These are phyloP conservation scores for Rhynchomys soricoides DNA, from an alignment of 2,113 vertebrate genomes.

Conservation along the genomic window DNA sequence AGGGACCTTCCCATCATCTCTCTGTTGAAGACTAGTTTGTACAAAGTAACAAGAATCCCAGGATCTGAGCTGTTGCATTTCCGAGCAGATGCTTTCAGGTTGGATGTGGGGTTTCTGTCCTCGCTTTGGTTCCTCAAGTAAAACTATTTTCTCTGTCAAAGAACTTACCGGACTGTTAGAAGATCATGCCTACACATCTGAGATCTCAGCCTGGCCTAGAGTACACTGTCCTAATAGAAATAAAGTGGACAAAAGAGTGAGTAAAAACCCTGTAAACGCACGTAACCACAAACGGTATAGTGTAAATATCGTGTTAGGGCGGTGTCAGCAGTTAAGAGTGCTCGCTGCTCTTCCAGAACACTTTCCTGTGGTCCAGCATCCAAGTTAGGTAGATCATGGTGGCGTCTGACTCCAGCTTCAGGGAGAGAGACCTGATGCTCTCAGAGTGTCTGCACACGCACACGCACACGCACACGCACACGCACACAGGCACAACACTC, in stretches of 20 bases:
- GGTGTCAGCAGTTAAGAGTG: not conserved
- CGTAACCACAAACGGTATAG: not conserved
- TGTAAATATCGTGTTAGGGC: not conserved
- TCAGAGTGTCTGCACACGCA: not conserved
- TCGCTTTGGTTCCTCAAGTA: not conserved
- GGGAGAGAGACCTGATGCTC: not conserved
- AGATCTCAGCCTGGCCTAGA: constrained; percentile 26
- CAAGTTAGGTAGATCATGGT: too few species aligned
- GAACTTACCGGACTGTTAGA: constrained; percentile 3
- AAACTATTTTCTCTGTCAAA: constrained; percentile 11
- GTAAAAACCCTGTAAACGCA: not conserved
- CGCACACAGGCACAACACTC: too few species aligned
- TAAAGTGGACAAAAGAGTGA: not conserved
- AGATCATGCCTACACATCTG: not conserved
- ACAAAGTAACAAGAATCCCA: not conserved
- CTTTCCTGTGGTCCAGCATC: not conserved
- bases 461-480: not conserved
- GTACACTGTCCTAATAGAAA: not conserved
- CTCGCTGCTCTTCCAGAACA: not conserved
- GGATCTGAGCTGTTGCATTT: not conserved
- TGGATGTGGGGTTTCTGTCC: not conserved
- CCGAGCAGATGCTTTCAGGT: not conserved
- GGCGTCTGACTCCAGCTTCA: not conserved
- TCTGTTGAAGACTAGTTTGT: not conserved
- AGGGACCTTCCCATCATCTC: not conserved